Base-by-base conservation (phyloP, 2,888 invertebrate genomes). In the Hofmannophila pseudospretella region DNA sequence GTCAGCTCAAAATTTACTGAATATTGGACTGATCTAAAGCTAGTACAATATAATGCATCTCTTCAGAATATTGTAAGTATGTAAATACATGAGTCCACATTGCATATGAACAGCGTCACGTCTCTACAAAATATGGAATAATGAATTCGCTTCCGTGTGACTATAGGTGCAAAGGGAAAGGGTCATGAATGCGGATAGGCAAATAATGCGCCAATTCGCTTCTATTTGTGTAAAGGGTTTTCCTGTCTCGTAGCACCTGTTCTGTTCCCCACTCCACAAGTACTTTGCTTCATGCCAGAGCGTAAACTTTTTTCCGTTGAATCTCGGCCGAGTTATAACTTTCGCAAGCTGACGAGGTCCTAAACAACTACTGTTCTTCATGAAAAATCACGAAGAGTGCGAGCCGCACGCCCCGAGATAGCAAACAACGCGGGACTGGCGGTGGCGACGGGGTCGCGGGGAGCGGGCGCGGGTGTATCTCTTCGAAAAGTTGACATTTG, bases 401-500 rank as follows among this genome's bases (percentile, higher is more conserved):
- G 42, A 51, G 42, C 47, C 47, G 43, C 44, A 36, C 41, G 39
- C 37, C 34, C 49, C 45, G 48, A 59, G 61, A 69, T 65, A 65
- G 62, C 64, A 66, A 66, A 70, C 61, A 64, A 49, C 42, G 49
- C 30, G 33, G 34, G 27, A 25, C 10, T 11, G 11, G 4, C 10
- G 34, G 31, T 41, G 47, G 49, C 45, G 49, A 47, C 45, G 41
- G 49, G 44, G 45, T 39, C 36, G 41, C 48, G 47, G 44, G 45
- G 42, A 51, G 36, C 45, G 49, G 47, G 40, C 31, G 47, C 49
- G 55, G 50, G 56, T 53, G 60, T 56, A 56, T 58, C 60, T 68
- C 66, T 77, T 74, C 68, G 66, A 65, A 74, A 80, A 77, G 67
- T 80, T 79, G 73, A 78, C 79, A 79, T 79, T 82, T 75, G 80